Conservation (phyloP, 2,113 vertebrate genomes). For the Brachyhypopomus occidentalis region DNA sequence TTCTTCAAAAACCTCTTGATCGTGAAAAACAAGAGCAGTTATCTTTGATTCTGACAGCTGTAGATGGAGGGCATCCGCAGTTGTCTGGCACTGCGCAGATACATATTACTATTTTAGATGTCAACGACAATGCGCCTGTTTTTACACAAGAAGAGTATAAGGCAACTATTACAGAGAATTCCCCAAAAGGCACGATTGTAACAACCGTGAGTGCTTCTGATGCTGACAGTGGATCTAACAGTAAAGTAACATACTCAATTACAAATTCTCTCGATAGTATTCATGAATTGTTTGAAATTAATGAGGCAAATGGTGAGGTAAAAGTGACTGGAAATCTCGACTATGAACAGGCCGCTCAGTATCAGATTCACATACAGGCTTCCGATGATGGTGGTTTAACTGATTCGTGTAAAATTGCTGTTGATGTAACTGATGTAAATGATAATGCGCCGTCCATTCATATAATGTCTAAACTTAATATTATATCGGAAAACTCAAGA, state of each 20-base stretch:
- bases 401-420: slow-evolving; percentile 60
- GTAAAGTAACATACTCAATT: slow-evolving; percentile 41
- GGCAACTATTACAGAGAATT: slow-evolving; percentile 57
- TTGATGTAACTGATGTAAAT: slow-evolving; percentile 71
- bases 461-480: slow-evolving; percentile 51
- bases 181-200: slow-evolving; percentile 33
- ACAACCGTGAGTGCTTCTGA: slow-evolving; percentile 65
- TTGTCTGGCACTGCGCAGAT: slow-evolving; percentile 37
- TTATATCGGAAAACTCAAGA: slow-evolving; percentile 53
- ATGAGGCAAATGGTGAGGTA: slow-evolving; percentile 62
- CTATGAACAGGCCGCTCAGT: slow-evolving; percentile 65
- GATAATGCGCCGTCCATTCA: slow-evolving; percentile 65
- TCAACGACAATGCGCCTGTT: slow-evolving; percentile 57
- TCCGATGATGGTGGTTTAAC: slow-evolving; percentile 65
- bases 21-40: slow-evolving; percentile 24
- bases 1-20: slow-evolving; percentile 46
- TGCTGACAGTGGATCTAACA: slow-evolving; percentile 62
- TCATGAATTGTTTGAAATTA: slow-evolving; percentile 43
- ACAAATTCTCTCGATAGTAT: slow-evolving; percentile 30
- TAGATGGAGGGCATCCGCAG: slow-evolving; percentile 36
- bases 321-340: slow-evolving; percentile 64
- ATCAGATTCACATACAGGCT: slow-evolving; percentile 66
- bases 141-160: slow-evolving; percentile 56
- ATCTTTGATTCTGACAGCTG: slow-evolving; percentile 40
- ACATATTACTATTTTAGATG: slow-evolving; percentile 47